Evolutionary conservation across 2,113 vertebrate species (phyloP).

Genomic region (Cyprinus carpio): DNA sequence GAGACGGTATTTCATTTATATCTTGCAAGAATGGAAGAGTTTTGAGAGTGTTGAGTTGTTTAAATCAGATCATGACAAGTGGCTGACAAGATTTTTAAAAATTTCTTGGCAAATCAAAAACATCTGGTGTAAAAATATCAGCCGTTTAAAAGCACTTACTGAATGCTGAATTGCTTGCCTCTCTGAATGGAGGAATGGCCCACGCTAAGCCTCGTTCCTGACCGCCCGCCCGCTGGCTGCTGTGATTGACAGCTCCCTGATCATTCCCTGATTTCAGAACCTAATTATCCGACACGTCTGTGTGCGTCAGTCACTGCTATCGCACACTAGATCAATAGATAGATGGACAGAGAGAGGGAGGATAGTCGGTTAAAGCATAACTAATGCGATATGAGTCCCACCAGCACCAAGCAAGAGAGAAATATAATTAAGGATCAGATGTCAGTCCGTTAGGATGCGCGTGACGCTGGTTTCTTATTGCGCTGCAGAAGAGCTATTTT

Average conservation of each 20-base stretch:
- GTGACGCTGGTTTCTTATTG: not conserved
- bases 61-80: not conserved
- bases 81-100: not conserved
- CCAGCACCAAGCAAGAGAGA: constrained; percentile 13
- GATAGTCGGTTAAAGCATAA: constrained; percentile 11
- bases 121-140: not conserved
- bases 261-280: constrained; percentile 73
- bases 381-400: constrained; percentile 35
- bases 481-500: constrained; percentile 37
- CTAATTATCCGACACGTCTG: constrained; percentile 72
- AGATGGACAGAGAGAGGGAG: constrained; percentile 19
- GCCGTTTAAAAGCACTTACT: not conserved
- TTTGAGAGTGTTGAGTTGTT: not conserved
- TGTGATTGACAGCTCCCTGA: constrained; percentile 68
- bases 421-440: constrained; percentile 46
- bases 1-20: too few relatives aligned
- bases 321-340: constrained; percentile 58
- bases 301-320: constrained; percentile 60
- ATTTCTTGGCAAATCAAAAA: not conserved
- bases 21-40: not conserved
- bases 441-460: constrained; percentile 10
- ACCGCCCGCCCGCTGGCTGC: too few relatives aligned
- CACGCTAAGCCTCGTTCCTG: constrained; percentile 26
- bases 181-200: not conserved
- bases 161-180: not conserved